phyloP scores from a whole-genome alignment of 2,113 vertebrate species.

The human (Homo sapiens) region GRCh38 chr1:190178001-190178500 shows the following conservation, averaged over 20 bases:
- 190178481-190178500: not conserved
- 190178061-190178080: not conserved
- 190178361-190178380: not conserved
- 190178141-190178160: not conserved
- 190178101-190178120: not conserved
- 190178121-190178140: not conserved
- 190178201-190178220: not conserved
- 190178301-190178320: not conserved
- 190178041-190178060: not conserved
- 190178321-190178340: not conserved
- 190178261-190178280: not conserved
- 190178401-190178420: not conserved
- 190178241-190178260: fast-evolving
- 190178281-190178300: not conserved
- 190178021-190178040: not conserved
- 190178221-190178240: not conserved
- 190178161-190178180: not conserved
- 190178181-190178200: not conserved
- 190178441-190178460: not conserved
- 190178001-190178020: not conserved
- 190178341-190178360: not conserved
- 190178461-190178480: not conserved
- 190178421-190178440: not conserved
- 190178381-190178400: not conserved
- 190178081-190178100: not conserved